Base-by-base conservation (phyloP, 2,888 invertebrate species). In the Epinotia bilunana region DNA sequence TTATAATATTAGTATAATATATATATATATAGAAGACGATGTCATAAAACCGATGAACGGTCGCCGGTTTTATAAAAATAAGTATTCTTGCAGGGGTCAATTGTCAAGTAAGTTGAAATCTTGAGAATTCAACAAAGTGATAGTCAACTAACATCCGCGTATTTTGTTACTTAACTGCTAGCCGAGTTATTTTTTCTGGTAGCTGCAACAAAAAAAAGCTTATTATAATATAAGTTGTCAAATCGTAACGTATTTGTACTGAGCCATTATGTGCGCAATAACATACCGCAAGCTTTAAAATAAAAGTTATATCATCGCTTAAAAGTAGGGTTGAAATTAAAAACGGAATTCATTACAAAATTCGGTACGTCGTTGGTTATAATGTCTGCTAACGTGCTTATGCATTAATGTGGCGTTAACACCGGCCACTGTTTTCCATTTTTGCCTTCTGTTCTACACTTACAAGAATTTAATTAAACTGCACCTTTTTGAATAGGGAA, bases 331-430 rank as follows among this genome's bases (percentile, higher is more conserved):
- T 85, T 87, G 87, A 88, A 87, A 88, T 88, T 88, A 88, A 91
- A 88, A 85, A 83, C 83, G 83, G 79, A 86, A 87, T 90, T 89
- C 84, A 90, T 90, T 90, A 90, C 82, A 86, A 90, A 91, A 87
- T 90, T 90, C 80, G 82, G 82, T 84, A 82, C 80, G 80, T 85
- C 89, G 85, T 88, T 88, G 88, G 84, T 33, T 85, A 86, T 89
- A 88, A 86, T 88, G 85, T 85, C 87, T 87, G 87, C 86, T 88
- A 86, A 80, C 89, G 88, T 90, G 88, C 84, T 80, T 79, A 81
- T 84, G 89, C 88, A 90, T 90, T 90, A 90, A 88, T 86, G 86
- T 83, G 80, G 77, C 83, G 83, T 84, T 87, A 88, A 85, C 83
- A 84, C 82, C 73, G 79, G 73, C 84, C 85, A 85, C 33, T 67